Conservation (phyloP, 2,797 vertebrate species). For the Eurystomus glaucurus region DNA sequence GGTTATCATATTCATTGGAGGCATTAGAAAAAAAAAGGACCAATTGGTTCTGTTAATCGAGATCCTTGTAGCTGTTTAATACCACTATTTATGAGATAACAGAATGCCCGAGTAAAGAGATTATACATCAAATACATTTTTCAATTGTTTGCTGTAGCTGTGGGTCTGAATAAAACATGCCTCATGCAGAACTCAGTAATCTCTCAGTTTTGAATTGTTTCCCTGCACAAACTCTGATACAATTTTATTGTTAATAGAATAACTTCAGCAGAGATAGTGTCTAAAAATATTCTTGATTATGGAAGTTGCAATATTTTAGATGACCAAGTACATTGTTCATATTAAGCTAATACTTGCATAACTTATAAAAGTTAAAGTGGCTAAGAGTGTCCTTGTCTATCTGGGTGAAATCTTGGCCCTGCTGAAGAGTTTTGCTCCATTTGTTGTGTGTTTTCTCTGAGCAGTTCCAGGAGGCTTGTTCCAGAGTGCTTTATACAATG, state of each 20-base stretch:
- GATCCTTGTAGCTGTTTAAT: neutral
- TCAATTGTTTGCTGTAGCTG: neutral
- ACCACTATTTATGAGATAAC: neutral
- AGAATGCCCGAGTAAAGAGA: neutral
- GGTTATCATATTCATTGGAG: neutral
- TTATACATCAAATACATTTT: neutral
- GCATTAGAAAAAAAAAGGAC: neutral
- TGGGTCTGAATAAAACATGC: neutral
- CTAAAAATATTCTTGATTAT: conserved; percentile 4
- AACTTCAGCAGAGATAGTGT: neutral
- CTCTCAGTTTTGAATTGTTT: neutral
- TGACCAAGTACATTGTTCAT: neutral
- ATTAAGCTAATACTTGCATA: neutral
- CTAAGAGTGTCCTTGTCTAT: neutral
- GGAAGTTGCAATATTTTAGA: neutral
- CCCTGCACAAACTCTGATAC: neutral
- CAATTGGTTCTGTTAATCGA: neutral
- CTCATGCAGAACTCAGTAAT: neutral
- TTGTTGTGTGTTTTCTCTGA: neutral
- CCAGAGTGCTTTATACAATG: neutral
- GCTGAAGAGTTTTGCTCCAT: neutral
- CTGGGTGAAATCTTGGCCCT: neutral
- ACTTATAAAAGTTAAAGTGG: neutral
- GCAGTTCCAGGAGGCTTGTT: neutral
- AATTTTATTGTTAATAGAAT: conserved; percentile 1